A percentile compares a stretch with the other conserved stretches of the same genome.
Evolutionary conservation across 2,113 vertebrate species (phyloP).

Genomic region (Gymnarchus niloticus): DNA sequence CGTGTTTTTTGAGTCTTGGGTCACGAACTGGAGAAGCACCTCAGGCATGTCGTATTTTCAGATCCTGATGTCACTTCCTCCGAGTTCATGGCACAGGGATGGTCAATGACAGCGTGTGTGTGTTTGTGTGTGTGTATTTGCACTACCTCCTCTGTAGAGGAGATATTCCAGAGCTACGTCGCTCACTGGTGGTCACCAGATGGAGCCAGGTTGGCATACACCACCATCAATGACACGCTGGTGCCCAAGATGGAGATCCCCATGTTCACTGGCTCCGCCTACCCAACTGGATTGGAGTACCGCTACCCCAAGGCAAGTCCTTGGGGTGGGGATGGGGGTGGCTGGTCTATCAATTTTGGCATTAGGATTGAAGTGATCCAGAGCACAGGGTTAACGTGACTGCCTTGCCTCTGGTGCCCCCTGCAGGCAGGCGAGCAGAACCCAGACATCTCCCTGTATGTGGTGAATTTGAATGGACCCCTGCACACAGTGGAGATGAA

Average conservation of each 20-base stretch:
- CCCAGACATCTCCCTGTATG: slow-evolving; percentile 81
- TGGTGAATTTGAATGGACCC: slow-evolving; percentile 87
- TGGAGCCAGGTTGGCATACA: slow-evolving; percentile 85
- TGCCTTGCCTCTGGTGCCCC: neutral
- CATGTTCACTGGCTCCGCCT: slow-evolving; percentile 72
- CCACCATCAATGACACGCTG: slow-evolving; percentile 86
- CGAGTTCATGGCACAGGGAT: neutral
- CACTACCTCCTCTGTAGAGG: slow-evolving; percentile 64
- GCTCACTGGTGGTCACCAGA: slow-evolving; percentile 98
- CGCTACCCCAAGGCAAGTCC: slow-evolving; percentile 87
- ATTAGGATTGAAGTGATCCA: neutral
- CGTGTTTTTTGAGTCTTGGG: neutral
- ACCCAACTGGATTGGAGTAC: slow-evolving; percentile 77
- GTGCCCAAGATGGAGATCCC: slow-evolving; percentile 92
- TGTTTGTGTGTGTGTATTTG: neutral
- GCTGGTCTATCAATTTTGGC: neutral
- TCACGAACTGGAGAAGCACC: neutral
- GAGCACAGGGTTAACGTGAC: neutral
- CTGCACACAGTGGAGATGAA: slow-evolving; percentile 87
- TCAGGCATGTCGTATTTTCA: neutral
- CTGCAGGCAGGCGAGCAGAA: slow-evolving; percentile 85
- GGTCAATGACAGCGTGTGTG: neutral
- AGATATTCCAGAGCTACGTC: slow-evolving; percentile 83
- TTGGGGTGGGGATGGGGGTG: no score
- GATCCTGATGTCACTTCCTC: neutral